These are phyloP conservation scores for Miltochrista miniata DNA, from an alignment of 2,888 invertebrate genomes.

Conservation along the genomic window DNA sequence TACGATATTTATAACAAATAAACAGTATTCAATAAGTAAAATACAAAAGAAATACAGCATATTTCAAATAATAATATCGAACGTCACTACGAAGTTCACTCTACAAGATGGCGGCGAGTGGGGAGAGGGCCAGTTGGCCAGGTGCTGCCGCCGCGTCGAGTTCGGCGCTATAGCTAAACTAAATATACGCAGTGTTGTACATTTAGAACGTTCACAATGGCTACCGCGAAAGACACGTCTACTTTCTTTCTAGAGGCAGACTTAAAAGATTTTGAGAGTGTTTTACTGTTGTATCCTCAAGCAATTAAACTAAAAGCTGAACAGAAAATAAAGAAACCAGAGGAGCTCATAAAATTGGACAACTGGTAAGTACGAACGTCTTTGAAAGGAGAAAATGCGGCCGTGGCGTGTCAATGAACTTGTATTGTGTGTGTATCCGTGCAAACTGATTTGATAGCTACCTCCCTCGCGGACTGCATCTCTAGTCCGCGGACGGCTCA, in stretches of 20 bases:
- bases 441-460: conserved; percentile 85
- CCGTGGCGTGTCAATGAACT: conserved; percentile 85
- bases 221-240: conserved; percentile 95
- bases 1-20: conserved; percentile 26
- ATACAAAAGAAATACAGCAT: conserved; percentile 51
- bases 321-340: conserved; percentile 95
- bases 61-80: conserved; percentile 76
- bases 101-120: conserved; percentile 82
- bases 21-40: conserved; percentile 34
- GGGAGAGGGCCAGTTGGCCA: conserved; percentile 83
- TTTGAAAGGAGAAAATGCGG: conserved; percentile 83
- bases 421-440: conserved; percentile 85
- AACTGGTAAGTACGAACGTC: conserved; percentile 92
- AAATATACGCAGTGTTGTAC: conserved; percentile 83
- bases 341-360: conserved; percentile 97
- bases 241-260: conserved; percentile 96
- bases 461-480: conserved; percentile 86
- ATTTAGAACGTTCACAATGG: conserved; percentile 88
- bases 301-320: conserved; percentile 95
- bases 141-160: conserved; percentile 85
- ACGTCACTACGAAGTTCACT: conserved; percentile 77
- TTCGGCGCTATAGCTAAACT: conserved; percentile 83
- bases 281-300: conserved; percentile 95
- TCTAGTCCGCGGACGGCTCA: conserved; percentile 86
- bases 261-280: conserved; percentile 93